phyloP scores from a whole-genome alignment of 2,888 invertebrate genomes.

The Melipona beecheii region DNA sequence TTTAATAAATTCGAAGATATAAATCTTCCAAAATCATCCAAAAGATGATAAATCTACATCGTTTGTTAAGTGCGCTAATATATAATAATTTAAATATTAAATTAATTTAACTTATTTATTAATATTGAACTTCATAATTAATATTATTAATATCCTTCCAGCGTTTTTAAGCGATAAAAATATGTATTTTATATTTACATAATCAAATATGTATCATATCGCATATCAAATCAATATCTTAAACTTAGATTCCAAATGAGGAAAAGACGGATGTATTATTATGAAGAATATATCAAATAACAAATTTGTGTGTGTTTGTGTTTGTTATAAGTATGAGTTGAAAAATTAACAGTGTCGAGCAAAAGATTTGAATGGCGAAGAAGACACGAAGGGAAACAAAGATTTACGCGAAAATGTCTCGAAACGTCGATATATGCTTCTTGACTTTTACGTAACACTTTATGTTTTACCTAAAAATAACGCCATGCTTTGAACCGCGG shows the following conservation, averaged over 20 bases:
- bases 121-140: background rate
- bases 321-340: background rate
- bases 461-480: constrained; percentile 73
- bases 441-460: constrained; percentile 73
- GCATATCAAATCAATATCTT: too few relatives aligned
- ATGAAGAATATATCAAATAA: rapidly evolving
- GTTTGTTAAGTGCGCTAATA: background rate
- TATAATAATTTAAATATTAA: too few relatives aligned
- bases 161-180: background rate
- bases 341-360: background rate
- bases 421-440: constrained; percentile 58
- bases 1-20: background rate
- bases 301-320: background rate
- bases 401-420: constrained; percentile 56
- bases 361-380: background rate
- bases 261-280: background rate
- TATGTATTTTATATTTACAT: background rate
- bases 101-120: background rate
- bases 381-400: constrained; percentile 9
- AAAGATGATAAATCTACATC: background rate
- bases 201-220: too few relatives aligned
- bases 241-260: background rate
- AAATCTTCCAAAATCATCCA: background rate
- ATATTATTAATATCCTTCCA: background rate
- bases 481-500: constrained; percentile 67